Evolutionary conservation across 2,113 vertebrate species (phyloP).

Genomic region (Microcebus jonahi): DNA sequence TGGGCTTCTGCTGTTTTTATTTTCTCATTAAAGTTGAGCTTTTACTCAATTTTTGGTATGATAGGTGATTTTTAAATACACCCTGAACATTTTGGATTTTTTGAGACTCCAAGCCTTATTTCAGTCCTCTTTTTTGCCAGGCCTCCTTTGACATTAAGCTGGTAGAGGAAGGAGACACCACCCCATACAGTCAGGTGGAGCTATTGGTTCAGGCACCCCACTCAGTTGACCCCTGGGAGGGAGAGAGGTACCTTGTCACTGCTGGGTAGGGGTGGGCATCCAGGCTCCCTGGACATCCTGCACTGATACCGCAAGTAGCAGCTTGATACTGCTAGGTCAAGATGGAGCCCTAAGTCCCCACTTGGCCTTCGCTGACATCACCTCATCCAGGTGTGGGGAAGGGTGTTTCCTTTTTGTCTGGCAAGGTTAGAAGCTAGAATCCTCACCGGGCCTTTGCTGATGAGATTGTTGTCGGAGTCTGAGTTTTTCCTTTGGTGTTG

Average conservation of each 20-base stretch:
- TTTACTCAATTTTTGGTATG: not conserved
- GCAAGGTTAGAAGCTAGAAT: not conserved
- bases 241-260: not conserved
- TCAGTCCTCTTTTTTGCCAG: not conserved
- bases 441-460: not conserved
- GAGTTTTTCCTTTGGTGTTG: not conserved
- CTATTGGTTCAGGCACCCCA: too few species aligned
- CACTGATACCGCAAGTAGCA: not conserved
- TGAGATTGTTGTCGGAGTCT: not conserved
- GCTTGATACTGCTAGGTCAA: not conserved
- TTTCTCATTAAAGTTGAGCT: not conserved
- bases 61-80: not conserved
- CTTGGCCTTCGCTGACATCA: not conserved
- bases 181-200: too few species aligned
- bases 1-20: not conserved
- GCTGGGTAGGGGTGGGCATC: not conserved
- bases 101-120: not conserved
- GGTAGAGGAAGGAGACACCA: not conserved
- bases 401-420: not conserved
- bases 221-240: not conserved
- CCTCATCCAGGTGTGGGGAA: not conserved
- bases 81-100: not conserved
- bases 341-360: accelerated
- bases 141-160: not conserved
- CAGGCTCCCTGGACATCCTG: not conserved